Evolutionary conservation across 2,888 invertebrate genomes (phyloP).

Genomic region (Mesoligia furuncula): DNA sequence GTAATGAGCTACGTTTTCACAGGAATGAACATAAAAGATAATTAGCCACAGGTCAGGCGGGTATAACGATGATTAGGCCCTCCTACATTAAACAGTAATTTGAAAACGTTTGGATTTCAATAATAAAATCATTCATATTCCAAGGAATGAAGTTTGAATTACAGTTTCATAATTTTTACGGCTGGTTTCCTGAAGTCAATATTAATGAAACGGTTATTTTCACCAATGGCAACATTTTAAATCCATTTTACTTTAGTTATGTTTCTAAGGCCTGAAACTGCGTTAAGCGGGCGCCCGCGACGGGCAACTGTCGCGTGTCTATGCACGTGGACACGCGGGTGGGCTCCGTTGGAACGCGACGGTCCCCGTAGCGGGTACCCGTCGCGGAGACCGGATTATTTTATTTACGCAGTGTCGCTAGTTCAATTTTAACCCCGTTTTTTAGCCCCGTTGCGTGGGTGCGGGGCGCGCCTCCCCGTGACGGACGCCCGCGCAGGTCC

Average conservation of each 20-base stretch:
- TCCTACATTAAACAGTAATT: slow-evolving; percentile 13
- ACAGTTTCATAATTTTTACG: not conserved
- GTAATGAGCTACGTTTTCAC: slow-evolving; percentile 41
- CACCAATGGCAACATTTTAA: not conserved
- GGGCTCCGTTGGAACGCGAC: too few species aligned
- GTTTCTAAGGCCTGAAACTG: not conserved
- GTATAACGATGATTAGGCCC: slow-evolving; percentile 14
- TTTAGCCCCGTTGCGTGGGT: too few species aligned
- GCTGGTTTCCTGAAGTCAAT: not conserved
- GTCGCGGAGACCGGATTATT: too few species aligned
- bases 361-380: too few species aligned
- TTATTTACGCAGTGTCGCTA: too few species aligned
- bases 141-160: not conserved
- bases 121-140: slow-evolving; percentile 14
- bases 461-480: too few species aligned
- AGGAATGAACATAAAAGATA: slow-evolving; percentile 31
- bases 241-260: not conserved
- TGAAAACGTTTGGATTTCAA: slow-evolving; percentile 18
- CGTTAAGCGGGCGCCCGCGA: too few species aligned
- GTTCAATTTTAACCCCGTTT: too few species aligned
- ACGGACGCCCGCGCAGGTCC: too few species aligned
- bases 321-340: too few species aligned
- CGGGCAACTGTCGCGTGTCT: too few species aligned
- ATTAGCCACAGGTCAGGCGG: slow-evolving; percentile 40
- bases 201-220: not conserved